Evolutionary conservation across 2,888 invertebrate species (phyloP), one percentile per base, ranked within the genome.

Genomic region (Chrysolina americana): DNA sequence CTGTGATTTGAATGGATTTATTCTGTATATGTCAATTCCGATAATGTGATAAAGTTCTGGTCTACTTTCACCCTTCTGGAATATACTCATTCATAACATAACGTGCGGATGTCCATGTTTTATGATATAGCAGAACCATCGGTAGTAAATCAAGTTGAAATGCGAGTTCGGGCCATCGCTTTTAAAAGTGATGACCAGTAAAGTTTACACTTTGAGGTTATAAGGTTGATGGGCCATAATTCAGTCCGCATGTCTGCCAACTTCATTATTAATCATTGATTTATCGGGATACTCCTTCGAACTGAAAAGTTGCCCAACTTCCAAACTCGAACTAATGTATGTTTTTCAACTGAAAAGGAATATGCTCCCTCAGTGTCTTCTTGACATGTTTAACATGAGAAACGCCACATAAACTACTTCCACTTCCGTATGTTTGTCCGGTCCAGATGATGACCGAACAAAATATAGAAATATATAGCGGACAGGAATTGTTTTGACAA

Each of bases 241-340:
- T 84, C 78, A 81, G 76, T 68, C 79, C 76, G 76, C 78, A 81
- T 50, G 72, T 77, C 74, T 81, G 80, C 82, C 79, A 82, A 82
- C 81, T 83, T 85, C 81, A 83, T 85, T 84, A 84, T 83, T 84
- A 85, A 85, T 85, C 85, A 82, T 80, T 83, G 84, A 85, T 84
- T 84, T 85, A 85, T 85, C 68, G 84, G 78, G 79, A 82, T 82
- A 81, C 82, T 59, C 59, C 59, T 19, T 28, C 59, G 59, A 71
- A 75, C 76, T 81, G 79, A 82, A 82, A 81, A 81, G 78, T 81
- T 79, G 71, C 81, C 78, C 80, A 36, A 70, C 59, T 59, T 4
- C 15, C 28, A 36, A 59, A 59, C 59, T 59, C n/a, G 36, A 59
- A 63, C 44, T 69, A 62, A 75, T 66, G 70, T 68, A 62, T 47